phyloP scores from a whole-genome alignment of 1,140 invertebrate genomes.

The Zaprionus africanus region DNA sequence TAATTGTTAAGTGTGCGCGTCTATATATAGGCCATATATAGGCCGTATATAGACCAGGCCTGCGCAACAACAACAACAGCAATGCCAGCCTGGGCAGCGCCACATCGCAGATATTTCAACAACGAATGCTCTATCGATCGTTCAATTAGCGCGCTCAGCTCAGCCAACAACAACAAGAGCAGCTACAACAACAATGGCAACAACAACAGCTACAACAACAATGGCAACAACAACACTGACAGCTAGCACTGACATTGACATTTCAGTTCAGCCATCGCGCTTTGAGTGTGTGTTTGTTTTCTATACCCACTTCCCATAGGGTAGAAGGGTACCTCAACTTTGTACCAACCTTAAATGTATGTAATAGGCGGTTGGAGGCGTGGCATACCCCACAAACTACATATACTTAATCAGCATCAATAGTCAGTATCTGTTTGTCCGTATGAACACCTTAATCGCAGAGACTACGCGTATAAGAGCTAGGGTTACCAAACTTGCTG shows the following conservation, averaged over 20 bases:
- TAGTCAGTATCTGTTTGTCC: too few species aligned
- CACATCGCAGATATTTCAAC: slow-evolving; percentile 29
- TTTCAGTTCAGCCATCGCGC: slow-evolving; percentile 65
- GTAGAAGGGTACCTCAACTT: too few species aligned
- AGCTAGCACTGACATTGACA: slow-evolving; percentile 71
- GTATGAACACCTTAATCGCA: too few species aligned
- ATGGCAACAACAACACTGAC: slow-evolving; percentile 20
- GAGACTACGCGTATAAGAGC: too few species aligned
- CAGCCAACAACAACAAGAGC: slow-evolving; percentile 47
- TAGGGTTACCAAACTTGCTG: neutral
- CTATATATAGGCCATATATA: slow-evolving; percentile 49
- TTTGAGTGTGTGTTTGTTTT: slow-evolving; percentile 21
- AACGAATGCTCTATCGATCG: slow-evolving; percentile 66
- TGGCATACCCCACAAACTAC: too few species aligned
- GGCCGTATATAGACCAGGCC: slow-evolving; percentile 14
- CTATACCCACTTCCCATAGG: too few species aligned
- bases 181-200: slow-evolving; percentile 26
- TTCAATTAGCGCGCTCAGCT: slow-evolving; percentile 72
- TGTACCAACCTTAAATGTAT: too few species aligned
- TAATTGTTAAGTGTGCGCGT: slow-evolving; percentile 43
- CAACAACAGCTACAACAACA: slow-evolving; percentile 48
- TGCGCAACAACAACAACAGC: neutral
- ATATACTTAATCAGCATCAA: too few species aligned
- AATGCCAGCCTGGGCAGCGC: neutral
- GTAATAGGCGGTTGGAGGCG: too few species aligned